phyloP scores from a whole-genome alignment of 1,140 invertebrate species.

The Euwallacea fornicatus region DNA sequence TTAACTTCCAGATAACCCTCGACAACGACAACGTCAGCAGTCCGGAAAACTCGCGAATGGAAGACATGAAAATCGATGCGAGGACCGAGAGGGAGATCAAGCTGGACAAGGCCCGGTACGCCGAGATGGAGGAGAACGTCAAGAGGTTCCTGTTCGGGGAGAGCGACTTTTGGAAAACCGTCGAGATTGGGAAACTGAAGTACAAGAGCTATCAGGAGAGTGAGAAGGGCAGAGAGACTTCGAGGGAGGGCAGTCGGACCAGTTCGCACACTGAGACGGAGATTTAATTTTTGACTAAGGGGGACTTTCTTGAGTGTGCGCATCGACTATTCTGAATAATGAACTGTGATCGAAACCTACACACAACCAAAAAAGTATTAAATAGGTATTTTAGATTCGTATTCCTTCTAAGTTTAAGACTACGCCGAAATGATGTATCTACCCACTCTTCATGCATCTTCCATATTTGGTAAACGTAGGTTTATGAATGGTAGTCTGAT shows the following conservation, averaged over 20 bases:
- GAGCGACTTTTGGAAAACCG: constrained; percentile 49
- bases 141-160: constrained; percentile 51
- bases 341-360: constrained; percentile 3
- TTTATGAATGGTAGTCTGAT: background rate
- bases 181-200: constrained; percentile 47
- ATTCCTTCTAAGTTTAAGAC: background rate
- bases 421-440: background rate
- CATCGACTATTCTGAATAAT: background rate
- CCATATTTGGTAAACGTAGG: background rate
- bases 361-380: constrained; percentile 13
- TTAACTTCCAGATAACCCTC: constrained; percentile 36
- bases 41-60: constrained; percentile 44
- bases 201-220: constrained; percentile 41
- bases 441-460: background rate
- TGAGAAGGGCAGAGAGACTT: constrained; percentile 13
- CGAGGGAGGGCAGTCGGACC: constrained; percentile 30
- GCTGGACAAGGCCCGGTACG: constrained; percentile 46
- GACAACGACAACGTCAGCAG: constrained; percentile 40
- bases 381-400: constrained; percentile 6
- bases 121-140: constrained; percentile 52
- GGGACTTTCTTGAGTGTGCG: background rate
- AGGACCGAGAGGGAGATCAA: constrained; percentile 46
- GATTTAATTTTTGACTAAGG: constrained; percentile 35
- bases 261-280: constrained; percentile 45
- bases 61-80: constrained; percentile 17